These are phyloP conservation scores for Bombus sylvicola DNA, from an alignment of 1,140 invertebrate species.

Conservation along the genomic window DNA sequence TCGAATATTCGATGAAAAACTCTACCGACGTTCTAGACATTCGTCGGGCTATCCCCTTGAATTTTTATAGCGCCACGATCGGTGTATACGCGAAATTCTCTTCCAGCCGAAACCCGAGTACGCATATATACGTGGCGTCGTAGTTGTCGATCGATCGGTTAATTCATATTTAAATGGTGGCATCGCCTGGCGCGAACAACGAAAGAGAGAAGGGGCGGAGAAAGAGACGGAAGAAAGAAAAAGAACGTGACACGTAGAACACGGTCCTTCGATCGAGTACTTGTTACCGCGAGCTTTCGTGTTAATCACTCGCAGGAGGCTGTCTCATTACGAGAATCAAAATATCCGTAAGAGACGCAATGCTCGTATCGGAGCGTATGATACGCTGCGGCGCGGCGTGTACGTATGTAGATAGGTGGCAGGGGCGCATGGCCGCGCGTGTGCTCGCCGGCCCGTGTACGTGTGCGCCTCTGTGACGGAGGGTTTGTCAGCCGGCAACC, in stretches of 20 bases:
- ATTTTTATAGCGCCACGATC: slow-evolving; percentile 21
- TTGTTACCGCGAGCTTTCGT: background rate
- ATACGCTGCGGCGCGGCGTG: background rate
- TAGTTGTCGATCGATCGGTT: slow-evolving; percentile 27
- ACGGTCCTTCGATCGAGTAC: background rate
- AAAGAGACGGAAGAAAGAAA: no score
- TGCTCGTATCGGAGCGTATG: background rate
- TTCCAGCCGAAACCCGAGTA: background rate
- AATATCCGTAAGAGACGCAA: slow-evolving; percentile 30
- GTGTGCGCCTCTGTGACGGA: slow-evolving; percentile 25
- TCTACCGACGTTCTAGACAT: background rate
- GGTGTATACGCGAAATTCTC: slow-evolving; percentile 24
- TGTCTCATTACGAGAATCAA: slow-evolving; percentile 47
- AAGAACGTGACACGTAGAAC: background rate
- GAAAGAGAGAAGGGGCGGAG: background rate
- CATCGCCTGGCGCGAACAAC: slow-evolving; percentile 13
- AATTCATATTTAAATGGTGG: slow-evolving; percentile 48
- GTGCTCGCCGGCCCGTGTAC: background rate
- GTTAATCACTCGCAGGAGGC: slow-evolving; percentile 22
- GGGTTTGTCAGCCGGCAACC: slow-evolving; percentile 65
- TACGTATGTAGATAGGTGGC: background rate
- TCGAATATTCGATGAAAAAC: background rate
- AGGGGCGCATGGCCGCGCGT: background rate
- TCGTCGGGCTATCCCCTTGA: background rate
- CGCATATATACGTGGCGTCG: background rate